Base-by-base conservation (phyloP, 2,113 vertebrate species). In the Esox niger region DNA sequence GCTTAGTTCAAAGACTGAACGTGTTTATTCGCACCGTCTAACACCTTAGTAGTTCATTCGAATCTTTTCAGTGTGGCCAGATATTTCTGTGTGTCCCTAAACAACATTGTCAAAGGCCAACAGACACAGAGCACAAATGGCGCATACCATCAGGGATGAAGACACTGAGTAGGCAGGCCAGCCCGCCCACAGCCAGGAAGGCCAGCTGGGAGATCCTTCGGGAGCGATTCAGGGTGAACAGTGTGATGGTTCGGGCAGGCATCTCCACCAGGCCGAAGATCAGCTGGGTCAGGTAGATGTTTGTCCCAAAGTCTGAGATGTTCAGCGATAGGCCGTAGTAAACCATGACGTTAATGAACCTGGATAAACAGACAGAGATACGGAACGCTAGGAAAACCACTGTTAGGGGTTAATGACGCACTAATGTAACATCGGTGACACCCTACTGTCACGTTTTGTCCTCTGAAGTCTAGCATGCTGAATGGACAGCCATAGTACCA, bases 211-310 rank as follows among this genome's bases (percentile, higher is more conserved):
- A 88, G 70, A 88, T 55, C 76, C 81, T 87, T 32, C 89, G 79
- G 20, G 88, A 72, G 1, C 68, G 69, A 26, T 76, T 87, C 64
- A 93, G 89, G 71, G 79, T 90, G 75, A 94, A 56, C 26, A 91
- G 80, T 0, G 84, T 84, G 23, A 84, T 79, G 1, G 90, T 74
- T 62, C 92, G 93, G 2, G 88, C 88, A 0, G 91, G 92, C 78
- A 93, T 80, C 84, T 95, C 94, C 0, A 90, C 87, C 0, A 82
- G 76, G 0, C 91, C 93, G 0, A 93, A 86, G 65, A 94, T 79
- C 69, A 87, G 2, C 74, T 94, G 92, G 6, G 89, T 91, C 79
- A 95, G 78, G 81, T 94, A 94, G 62, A 93, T 74, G 78, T 95
- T 82, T 81, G 91, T 88, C 1, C 88, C 91, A 0, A 94, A 89